Base-by-base conservation (phyloP, 1,140 invertebrate species). In the Solenopsis fugax region DNA sequence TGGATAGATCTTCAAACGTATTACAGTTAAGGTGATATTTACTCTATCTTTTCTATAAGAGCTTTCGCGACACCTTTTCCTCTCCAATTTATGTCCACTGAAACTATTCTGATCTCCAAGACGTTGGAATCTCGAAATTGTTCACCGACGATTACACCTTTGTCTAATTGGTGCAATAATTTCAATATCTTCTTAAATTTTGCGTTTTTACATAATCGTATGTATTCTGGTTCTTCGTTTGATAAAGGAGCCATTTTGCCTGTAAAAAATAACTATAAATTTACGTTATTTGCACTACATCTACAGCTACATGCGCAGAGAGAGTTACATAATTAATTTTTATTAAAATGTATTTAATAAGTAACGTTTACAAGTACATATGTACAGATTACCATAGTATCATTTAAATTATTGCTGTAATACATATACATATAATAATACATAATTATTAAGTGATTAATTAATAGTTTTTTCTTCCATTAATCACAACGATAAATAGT, bases 21-120 rank as follows among this genome's bases (percentile, higher is more conserved):
- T 56, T 24, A n/a, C 4, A 69, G n/a, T 2, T 4, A 64, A 45
- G 37, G 10, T 62, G 21, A 64, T 71, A 92, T 91, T 96, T 94
- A 97, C 97, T 96, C 96, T 37, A 97, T 95, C 90, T 96, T 96
- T 81, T 97, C 96, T 77, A 97, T 95, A 0, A 97, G 95, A 62
- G 96, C 95, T 80, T 96, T 96, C 86, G 96, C 97, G 9, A 97
- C 96, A 6, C 97, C 97, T 86, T 96, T 95, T 13, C 97, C 97
- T 60, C 97, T 94, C 95, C 96, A 97, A 2, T 94, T 95, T 2
- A 94, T 93, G 91, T 97, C 96, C 0, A 97, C 97, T 3, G 97
- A 97, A 2, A 97, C 93, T 85, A 97, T 97, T 89, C 96, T 96
- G 48, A 97, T 91, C 77, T 97, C 96, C 86, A 97, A 85, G 0